Conservation (phyloP, 2,797 vertebrate genomes). For the Enteromius trimaculatus region DNA sequence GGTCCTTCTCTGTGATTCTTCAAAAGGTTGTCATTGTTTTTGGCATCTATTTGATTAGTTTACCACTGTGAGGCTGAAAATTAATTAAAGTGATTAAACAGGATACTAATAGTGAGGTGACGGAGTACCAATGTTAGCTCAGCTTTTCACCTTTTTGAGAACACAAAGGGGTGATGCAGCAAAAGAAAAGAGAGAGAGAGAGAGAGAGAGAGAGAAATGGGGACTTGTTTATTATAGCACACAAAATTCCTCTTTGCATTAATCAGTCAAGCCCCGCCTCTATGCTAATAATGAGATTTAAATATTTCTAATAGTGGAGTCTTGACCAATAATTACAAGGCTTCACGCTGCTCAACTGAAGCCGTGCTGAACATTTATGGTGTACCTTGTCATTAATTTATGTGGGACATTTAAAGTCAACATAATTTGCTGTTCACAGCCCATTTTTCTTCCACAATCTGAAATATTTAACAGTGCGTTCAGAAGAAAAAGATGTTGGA, state of each 20-base stretch:
- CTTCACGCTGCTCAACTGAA: background rate
- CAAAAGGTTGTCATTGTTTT: constrained; percentile 81
- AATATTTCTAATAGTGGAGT: constrained; percentile 25
- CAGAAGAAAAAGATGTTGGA: background rate
- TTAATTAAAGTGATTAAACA: constrained; percentile 93
- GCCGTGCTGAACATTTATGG: background rate
- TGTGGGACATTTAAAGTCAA: background rate
- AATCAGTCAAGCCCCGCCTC: constrained; percentile 75
- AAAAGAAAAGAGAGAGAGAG: constrained; percentile 10
- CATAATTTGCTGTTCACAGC: background rate
- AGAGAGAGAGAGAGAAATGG: constrained; percentile 15
- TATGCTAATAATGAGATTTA: constrained; percentile 42
- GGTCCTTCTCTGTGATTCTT: constrained; percentile 49
- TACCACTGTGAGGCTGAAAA: constrained; percentile 84
- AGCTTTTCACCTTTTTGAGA: constrained; percentile 60
- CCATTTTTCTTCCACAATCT: constrained; percentile 12
- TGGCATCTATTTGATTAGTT: constrained; percentile 90
- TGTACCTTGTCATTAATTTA: background rate
- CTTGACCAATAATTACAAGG: constrained; percentile 14
- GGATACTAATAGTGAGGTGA: constrained; percentile 81
- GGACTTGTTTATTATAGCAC: background rate
- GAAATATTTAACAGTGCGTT: background rate
- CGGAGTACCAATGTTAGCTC: constrained; percentile 79
- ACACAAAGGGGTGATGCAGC: background rate
- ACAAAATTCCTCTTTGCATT: constrained; percentile 69